phyloP scores from a whole-genome alignment of 2,113 vertebrate species.

The Carassius auratus region DNA sequence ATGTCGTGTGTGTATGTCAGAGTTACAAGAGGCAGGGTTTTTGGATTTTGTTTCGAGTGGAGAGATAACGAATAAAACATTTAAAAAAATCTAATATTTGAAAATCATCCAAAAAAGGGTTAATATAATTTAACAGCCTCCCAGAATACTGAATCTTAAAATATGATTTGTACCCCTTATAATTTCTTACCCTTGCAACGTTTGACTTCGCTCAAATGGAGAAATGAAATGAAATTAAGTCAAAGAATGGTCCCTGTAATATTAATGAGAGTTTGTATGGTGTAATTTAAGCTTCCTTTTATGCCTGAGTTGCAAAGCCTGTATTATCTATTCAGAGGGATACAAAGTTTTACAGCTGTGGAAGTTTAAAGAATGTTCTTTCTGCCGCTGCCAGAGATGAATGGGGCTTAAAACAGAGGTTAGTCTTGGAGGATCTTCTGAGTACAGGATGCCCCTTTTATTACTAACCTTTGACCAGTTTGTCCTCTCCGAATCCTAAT shows the following conservation, averaged over 20 bases:
- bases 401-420: constrained; percentile 39
- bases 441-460: constrained; percentile 35
- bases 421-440: not conserved
- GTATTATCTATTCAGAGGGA: constrained; percentile 65
- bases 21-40: not conserved
- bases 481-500: constrained; percentile 40
- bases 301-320: constrained; percentile 68
- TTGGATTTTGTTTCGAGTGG: constrained; percentile 2
- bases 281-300: constrained; percentile 70
- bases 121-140: constrained; percentile 65
- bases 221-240: constrained; percentile 74
- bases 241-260: constrained; percentile 75
- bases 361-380: constrained; percentile 54
- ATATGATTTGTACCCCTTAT: constrained; percentile 77
- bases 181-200: constrained; percentile 72
- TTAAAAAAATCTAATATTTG: constrained; percentile 54
- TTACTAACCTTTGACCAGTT: constrained; percentile 23
- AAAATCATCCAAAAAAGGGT: constrained; percentile 55
- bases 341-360: constrained; percentile 58
- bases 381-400: constrained; percentile 24
- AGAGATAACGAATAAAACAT: constrained; percentile 13
- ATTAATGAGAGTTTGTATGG: constrained; percentile 75
- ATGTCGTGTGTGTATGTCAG: constrained; percentile 7
- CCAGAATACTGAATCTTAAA: constrained; percentile 74
- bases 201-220: constrained; percentile 69